Percentiles rank a stretch among this genome's conserved stretches.
Evolutionary conservation across 2,888 invertebrate genomes (phyloP).

Genomic region (Melinopterus prodromus): DNA sequence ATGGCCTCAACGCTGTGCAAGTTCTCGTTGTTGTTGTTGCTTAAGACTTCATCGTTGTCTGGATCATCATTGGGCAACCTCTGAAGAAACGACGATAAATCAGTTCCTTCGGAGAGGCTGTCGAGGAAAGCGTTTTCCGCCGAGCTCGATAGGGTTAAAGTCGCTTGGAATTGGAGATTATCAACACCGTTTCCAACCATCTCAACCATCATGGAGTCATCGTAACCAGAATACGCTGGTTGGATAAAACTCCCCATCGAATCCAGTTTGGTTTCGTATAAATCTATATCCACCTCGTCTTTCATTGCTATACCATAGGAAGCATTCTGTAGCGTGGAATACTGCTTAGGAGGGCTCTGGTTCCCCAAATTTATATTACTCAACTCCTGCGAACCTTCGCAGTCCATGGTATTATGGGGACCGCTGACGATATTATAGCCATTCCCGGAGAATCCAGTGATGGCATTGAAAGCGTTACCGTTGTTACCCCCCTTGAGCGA

Average conservation of each 20-base stretch:
- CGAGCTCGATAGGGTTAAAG: slow-evolving; percentile 79
- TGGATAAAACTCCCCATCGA: slow-evolving; percentile 69
- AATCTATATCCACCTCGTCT: slow-evolving; percentile 79
- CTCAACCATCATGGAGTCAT: slow-evolving; percentile 86
- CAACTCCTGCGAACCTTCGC: slow-evolving; percentile 75
- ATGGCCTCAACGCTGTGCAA: slow-evolving; percentile 64
- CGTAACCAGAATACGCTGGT: slow-evolving; percentile 70
- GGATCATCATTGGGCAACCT: slow-evolving; percentile 69
- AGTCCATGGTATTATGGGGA: slow-evolving; percentile 74
- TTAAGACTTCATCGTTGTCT: slow-evolving; percentile 70
- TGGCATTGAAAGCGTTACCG: slow-evolving; percentile 72
- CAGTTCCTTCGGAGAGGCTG: slow-evolving; percentile 81
- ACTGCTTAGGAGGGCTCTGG: slow-evolving; percentile 69
- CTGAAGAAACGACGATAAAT: slow-evolving; percentile 78
- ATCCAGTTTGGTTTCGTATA: slow-evolving; percentile 78
- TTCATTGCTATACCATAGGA: slow-evolving; percentile 82
- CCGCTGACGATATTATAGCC: slow-evolving; percentile 75
- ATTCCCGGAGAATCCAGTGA: slow-evolving; percentile 70
- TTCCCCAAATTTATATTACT: slow-evolving; percentile 61
- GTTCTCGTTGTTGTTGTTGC: slow-evolving; percentile 72
- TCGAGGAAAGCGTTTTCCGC: slow-evolving; percentile 81
- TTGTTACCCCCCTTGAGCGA: slow-evolving; percentile 83
- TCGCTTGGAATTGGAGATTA: slow-evolving; percentile 83
- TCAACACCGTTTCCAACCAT: slow-evolving; percentile 81
- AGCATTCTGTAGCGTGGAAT: slow-evolving; percentile 82